Conservation (phyloP, 2,797 vertebrate species). For the Rallus crepitans region DNA sequence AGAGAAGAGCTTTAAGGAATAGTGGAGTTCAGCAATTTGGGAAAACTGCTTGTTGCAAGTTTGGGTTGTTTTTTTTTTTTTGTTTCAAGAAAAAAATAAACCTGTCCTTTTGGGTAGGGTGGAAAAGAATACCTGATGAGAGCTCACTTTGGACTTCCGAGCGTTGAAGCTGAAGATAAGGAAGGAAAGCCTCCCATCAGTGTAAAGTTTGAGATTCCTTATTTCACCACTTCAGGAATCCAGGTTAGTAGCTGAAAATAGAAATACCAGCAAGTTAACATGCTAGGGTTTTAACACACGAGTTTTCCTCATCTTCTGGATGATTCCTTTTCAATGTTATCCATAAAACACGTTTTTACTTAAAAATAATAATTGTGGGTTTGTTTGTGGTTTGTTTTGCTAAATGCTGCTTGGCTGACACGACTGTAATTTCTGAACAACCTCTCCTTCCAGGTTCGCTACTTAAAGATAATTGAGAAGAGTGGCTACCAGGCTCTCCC, state of each 20-base stretch:
- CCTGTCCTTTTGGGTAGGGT: conserved; percentile 80
- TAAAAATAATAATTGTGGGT: too few species aligned
- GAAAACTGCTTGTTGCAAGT: background rate
- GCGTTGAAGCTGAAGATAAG: conserved; percentile 98
- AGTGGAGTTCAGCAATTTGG: background rate
- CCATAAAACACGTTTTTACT: background rate
- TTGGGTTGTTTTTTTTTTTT: background rate
- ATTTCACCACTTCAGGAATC: conserved; percentile 99
- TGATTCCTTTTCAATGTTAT: background rate
- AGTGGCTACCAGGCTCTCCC: conserved; percentile 96
- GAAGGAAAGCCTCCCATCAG: conserved; percentile 98
- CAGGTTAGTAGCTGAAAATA: conserved; percentile 81
- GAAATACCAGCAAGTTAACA: background rate
- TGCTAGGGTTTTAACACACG: accelerated
- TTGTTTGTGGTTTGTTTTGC: background rate
- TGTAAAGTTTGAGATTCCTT: conserved; percentile 98
- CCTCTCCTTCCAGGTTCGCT: conserved; percentile 85
- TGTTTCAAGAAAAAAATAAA: background rate
- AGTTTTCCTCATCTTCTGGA: background rate
- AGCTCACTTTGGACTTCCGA: conserved; percentile 96
- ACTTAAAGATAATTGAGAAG: conserved; percentile 98
- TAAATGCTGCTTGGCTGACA: background rate
- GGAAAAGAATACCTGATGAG: conserved; percentile 99
- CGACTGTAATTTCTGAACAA: background rate
- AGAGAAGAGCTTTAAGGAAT: background rate